Conservation (phyloP, 2,888 invertebrate genomes). For the Conomelus anceps region DNA sequence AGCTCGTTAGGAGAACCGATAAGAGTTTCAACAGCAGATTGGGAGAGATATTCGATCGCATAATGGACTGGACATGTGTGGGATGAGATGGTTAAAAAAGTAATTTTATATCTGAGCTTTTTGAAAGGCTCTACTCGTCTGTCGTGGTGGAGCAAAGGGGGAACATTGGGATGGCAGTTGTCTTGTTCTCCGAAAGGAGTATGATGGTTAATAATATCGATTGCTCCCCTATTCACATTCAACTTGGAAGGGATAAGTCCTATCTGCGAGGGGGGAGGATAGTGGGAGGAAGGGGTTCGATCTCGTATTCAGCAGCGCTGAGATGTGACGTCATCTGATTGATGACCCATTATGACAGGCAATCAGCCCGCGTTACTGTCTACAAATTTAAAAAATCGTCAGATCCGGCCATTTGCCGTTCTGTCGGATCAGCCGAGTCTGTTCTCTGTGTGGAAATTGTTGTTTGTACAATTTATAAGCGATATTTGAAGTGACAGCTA, state of each 20-base stretch:
- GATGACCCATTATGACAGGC: conserved; percentile 9
- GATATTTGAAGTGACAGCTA: background rate
- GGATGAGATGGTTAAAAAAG: background rate
- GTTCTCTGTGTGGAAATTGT: background rate
- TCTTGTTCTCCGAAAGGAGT: background rate
- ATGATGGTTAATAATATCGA: background rate
- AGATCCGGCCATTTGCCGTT: background rate
- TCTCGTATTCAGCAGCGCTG: background rate
- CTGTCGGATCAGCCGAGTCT: background rate
- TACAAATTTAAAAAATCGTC: background rate
- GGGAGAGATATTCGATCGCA: background rate
- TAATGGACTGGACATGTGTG: background rate
- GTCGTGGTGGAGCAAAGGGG: background rate
- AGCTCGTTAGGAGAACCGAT: background rate
- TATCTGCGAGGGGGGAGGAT: background rate
- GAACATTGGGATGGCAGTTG: background rate
- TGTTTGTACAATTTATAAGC: background rate
- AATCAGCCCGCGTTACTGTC: background rate
- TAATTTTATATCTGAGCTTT: background rate
- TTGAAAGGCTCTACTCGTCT: background rate
- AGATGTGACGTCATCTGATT: conserved; percentile 7
- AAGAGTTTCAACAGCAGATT: background rate
- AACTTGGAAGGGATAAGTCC: background rate
- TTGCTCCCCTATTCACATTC: background rate
- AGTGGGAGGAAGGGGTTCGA: background rate